Evolutionary conservation across 2,888 invertebrate genomes (phyloP), one percentile per base, ranked within the genome.

Genomic region (Chesias legatella): DNA sequence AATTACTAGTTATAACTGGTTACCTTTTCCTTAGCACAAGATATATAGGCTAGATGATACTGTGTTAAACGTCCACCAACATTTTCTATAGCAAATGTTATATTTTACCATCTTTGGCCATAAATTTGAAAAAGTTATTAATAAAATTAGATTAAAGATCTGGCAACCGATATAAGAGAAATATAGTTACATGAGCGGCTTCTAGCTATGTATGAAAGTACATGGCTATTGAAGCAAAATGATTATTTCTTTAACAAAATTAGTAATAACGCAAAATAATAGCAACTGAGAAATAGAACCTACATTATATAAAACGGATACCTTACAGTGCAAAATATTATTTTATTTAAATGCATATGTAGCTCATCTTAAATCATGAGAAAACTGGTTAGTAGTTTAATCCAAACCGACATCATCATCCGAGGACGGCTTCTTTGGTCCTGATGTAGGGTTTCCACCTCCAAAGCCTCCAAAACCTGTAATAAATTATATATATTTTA

Each of bases 341-440:
- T 5, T 17, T 17, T 23, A 20, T 13, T 20, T 33, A 33, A 31
- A 37, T 37, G 37, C 31, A 26, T 32, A 6, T 34, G 17, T 34
- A 28, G 31, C 30, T 33, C 23, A 29, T 37, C 20, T 32, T 35
- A 37, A 53, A 43, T 46, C 38, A 45, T 45, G 40, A 32, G 9
- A 41, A 30, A 3, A 0, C 13, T 23, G 20, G 33, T 32, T 3
- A 25, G 31, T 38, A 11, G 33, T 56, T 65, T 91, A 93, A 69
- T 93, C 93, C 27, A 93, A 89, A 35, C 91, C 92, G 39, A 92
- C 92, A 58, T 92, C 92, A 37, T 91, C 91, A 46, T 90, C 90
- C 1, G 85, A 70, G 29, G 84, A n/a, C n/a, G n/a, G 76, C 10
- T 85, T 78, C 31, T 83, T 73, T 39, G 56, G 65, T 10, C 58